phyloP scores from a whole-genome alignment of 2,797 vertebrate genomes.

The Karalla daura region DNA sequence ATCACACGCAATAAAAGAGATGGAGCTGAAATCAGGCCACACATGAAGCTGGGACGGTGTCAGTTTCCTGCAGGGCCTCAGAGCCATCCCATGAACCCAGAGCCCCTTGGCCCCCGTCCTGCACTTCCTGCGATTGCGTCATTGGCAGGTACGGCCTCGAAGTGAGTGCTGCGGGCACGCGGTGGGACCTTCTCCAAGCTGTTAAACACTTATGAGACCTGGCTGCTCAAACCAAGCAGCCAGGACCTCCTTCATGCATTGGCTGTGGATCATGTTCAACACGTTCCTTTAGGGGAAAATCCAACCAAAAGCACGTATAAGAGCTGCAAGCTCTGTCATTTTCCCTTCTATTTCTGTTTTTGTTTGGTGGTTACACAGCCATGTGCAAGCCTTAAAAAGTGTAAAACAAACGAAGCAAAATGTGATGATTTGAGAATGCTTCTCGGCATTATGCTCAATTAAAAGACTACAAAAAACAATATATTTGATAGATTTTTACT shows the following conservation, averaged over 20 bases:
- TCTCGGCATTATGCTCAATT: no score
- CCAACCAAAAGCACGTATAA: background rate
- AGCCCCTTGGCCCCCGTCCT: slow-evolving; percentile 50
- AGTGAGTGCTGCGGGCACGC: slow-evolving; percentile 29
- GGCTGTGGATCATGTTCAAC: background rate
- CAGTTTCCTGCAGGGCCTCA: slow-evolving; percentile 53
- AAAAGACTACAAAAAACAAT: no score
- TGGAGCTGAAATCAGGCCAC: slow-evolving; percentile 66
- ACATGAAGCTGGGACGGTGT: slow-evolving; percentile 67
- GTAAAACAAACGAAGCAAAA: no score
- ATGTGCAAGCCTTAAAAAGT: no score
- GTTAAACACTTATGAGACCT: slow-evolving; percentile 51
- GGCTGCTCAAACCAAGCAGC: slow-evolving; percentile 14
- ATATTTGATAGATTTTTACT: no score
- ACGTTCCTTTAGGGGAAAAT: background rate
- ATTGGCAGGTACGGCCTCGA: slow-evolving; percentile 56
- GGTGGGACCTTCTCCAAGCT: slow-evolving; percentile 22
- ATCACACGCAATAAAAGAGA: slow-evolving; percentile 72
- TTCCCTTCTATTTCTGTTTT: background rate
- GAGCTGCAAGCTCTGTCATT: background rate
- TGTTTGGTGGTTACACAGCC: no score
- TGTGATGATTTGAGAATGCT: no score
- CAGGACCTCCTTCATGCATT: slow-evolving; percentile 50
- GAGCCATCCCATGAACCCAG: slow-evolving; percentile 60
- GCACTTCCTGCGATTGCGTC: slow-evolving; percentile 57